These are phyloP conservation scores for Nemotelus nigrinus DNA, from an alignment of 2,888 invertebrate species.

Conservation along the genomic window DNA sequence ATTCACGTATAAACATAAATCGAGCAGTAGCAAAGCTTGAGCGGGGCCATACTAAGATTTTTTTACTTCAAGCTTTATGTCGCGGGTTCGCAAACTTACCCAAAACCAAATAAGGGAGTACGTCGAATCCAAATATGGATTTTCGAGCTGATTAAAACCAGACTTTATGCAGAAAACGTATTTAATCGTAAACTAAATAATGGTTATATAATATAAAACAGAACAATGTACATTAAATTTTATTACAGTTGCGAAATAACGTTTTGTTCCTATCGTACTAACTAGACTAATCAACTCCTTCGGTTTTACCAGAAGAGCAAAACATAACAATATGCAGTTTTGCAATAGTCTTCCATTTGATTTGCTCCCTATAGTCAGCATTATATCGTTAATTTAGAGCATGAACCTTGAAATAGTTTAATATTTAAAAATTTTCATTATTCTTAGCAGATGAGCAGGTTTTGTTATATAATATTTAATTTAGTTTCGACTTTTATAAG, in stretches of 20 bases:
- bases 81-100: too few species aligned
- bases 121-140: not conserved
- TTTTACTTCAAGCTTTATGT: too few species aligned
- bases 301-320: constrained; percentile 35
- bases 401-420: constrained; percentile 26
- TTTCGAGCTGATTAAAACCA: not conserved
- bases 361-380: constrained; percentile 20
- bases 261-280: constrained; percentile 30
- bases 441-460: constrained; percentile 35
- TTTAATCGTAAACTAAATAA: constrained; percentile 43
- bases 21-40: too few species aligned
- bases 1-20: too few species aligned
- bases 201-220: constrained; percentile 36
- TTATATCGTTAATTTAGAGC: constrained; percentile 1
- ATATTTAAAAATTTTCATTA: constrained; percentile 29
- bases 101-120: too few species aligned
- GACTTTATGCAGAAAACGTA: constrained; percentile 25
- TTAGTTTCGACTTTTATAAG: not conserved
- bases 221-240: constrained; percentile 36
- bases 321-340: constrained; percentile 35
- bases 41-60: too few species aligned
- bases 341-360: constrained; percentile 42
- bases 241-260: constrained; percentile 38
- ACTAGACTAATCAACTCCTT: constrained; percentile 34
- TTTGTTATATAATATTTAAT: constrained; percentile 11